Evolutionary conservation across 2,113 vertebrate genomes (phyloP), one percentile per base, ranked within the genome.

Genomic region (Perca fluviatilis): DNA sequence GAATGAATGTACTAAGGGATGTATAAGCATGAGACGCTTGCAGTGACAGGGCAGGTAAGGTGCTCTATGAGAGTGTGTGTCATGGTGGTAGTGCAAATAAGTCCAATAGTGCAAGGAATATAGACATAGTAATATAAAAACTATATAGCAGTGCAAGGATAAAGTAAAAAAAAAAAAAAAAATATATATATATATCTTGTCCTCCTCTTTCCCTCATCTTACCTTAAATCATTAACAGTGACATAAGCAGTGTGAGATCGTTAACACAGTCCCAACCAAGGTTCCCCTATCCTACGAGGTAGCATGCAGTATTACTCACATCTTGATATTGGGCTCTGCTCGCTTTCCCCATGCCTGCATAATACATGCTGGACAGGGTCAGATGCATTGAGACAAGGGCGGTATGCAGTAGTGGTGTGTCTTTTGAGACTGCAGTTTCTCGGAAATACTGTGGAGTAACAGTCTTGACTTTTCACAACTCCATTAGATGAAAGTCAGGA

Each of bases 181-280:
- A 25, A 27, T 27, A 30, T 14, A 27, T 62, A 11, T 90, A 49
- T 62, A 33, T 60, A 5, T 50, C 88, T 90, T 33, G 87, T 92
- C 21, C 27, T 36, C 16, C 33, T 50, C 6, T 14, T 18, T 46
- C 36, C 30, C 89, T 91, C 88, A 92, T 89, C 43, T 86, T 86
- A 65, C 56, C 79, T 85, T 61, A 93, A 95, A 96, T 93, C 94
- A 92, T 86, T 94, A 95, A 92, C 91, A 91, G 92, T 95, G 93
- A 95, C 78, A 79, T 94, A 95, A 91, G 86, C 94, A 95, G 94
- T 94, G 90, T 94, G 93, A 91, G 93, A 95, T 95, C 74, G 60
- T 95, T 96, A 94, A 66, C 93, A 87, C 78, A 85, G 81, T 80
- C 77, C 92, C 94, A 87, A 86, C 89, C 85, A 47, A 91, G 92